Conservation (phyloP, 2,113 vertebrate species). For the Sebastes fasciatus region DNA sequence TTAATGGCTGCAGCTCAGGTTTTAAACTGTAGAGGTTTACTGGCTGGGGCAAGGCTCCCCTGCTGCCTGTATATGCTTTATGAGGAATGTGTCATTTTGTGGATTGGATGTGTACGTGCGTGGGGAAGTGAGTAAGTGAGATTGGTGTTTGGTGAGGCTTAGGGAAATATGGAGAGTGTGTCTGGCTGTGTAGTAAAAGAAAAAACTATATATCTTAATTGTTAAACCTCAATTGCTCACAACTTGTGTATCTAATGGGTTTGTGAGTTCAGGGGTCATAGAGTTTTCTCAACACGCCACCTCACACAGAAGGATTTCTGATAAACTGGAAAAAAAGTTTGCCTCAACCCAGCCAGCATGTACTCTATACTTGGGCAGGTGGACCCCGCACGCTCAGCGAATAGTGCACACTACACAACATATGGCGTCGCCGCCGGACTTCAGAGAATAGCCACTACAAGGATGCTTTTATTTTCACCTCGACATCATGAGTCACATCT, state of each 20-base stretch:
- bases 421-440: slow-evolving; percentile 14
- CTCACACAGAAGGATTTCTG: not conserved
- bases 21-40: slow-evolving; percentile 89
- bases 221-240: too few species aligned
- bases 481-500: slow-evolving; percentile 49
- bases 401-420: not conserved
- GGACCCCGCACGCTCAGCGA: not conserved
- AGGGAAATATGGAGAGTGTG: not conserved
- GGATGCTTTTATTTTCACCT: slow-evolving; percentile 29
- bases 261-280: not conserved
- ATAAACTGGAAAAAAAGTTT: not conserved
- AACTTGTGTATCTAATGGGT: not conserved
- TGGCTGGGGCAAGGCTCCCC: slow-evolving; percentile 79
- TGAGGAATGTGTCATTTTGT: slow-evolving; percentile 63
- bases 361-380: not conserved
- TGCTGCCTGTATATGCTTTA: slow-evolving; percentile 53
- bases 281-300: not conserved
- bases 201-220: not conserved
- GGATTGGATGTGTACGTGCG: slow-evolving; percentile 27
- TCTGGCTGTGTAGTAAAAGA: not conserved
- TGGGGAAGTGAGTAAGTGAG: slow-evolving; percentile 15
- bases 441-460: slow-evolving; percentile 16
- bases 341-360: not conserved
- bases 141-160: slow-evolving; percentile 17
- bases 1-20: slow-evolving; percentile 90